Evolutionary conservation across 2,113 vertebrate species (phyloP).

Genomic region (Piaya cayana): DNA sequence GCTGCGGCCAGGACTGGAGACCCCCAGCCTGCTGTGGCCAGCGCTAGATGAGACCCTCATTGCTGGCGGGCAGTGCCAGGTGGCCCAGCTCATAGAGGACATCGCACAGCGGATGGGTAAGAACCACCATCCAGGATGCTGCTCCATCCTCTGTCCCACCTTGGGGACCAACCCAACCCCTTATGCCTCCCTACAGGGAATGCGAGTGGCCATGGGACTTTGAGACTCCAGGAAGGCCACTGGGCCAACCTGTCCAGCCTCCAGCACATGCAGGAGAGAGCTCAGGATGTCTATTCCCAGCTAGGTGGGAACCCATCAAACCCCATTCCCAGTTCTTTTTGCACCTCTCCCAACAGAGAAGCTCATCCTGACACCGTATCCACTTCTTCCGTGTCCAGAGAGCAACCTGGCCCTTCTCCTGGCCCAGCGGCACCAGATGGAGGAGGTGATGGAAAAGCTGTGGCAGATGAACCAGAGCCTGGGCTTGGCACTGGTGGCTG

Average conservation of each 20-base stretch:
- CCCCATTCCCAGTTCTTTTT: not conserved
- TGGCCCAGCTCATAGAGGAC: slow-evolving; percentile 77
- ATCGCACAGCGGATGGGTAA: not conserved
- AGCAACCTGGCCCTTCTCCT: slow-evolving; percentile 74
- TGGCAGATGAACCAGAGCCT: slow-evolving; percentile 79
- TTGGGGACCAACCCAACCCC: fast-evolving
- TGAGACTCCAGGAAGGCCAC: slow-evolving; percentile 66
- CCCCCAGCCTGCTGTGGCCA: slow-evolving; percentile 72
- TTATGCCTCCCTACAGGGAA: slow-evolving; percentile 67
- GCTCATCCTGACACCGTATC: fast-evolving
- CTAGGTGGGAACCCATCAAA: not conserved
- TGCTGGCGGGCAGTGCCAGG: slow-evolving; percentile 69
- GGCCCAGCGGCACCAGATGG: slow-evolving; percentile 75
- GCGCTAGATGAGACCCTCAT: slow-evolving; percentile 77
- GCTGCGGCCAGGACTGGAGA: slow-evolving; percentile 68
- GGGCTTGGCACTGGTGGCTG: slow-evolving; percentile 66
- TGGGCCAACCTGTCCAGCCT: slow-evolving; percentile 67
- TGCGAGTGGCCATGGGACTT: slow-evolving; percentile 64
- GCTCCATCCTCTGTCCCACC: not conserved
- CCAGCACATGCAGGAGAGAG: slow-evolving; percentile 57
- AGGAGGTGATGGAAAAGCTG: slow-evolving; percentile 79
- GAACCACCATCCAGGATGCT: fast-evolving
- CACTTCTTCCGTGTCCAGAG: slow-evolving; percentile 30
- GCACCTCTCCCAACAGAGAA: too few relatives aligned
- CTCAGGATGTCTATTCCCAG: slow-evolving; percentile 74